These are phyloP conservation scores for Bacillus rossius DNA, from an alignment of 1,140 invertebrate genomes.

Conservation along the genomic window DNA sequence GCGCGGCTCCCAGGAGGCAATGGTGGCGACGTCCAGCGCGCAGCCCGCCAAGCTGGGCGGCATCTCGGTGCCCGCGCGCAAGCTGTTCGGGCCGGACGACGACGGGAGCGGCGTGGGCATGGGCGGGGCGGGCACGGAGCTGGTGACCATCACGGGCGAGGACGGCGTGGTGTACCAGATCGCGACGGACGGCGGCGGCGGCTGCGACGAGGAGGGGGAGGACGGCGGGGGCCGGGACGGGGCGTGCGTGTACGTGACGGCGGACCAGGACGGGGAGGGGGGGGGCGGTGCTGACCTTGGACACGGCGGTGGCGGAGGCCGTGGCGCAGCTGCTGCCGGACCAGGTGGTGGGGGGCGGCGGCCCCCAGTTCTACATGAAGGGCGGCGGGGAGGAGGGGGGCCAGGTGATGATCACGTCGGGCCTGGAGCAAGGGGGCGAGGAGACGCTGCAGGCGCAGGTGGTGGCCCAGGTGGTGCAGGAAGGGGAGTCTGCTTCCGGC, in stretches of 20 bases:
- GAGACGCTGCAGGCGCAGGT: slow-evolving; percentile 51
- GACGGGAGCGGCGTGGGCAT: slow-evolving; percentile 24
- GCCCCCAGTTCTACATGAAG: slow-evolving; percentile 49
- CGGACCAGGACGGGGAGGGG: slow-evolving; percentile 55
- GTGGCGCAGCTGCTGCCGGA: slow-evolving; percentile 44
- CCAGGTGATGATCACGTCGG: slow-evolving; percentile 23
- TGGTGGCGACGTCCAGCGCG: neutral
- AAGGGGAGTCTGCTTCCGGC: slow-evolving; percentile 64
- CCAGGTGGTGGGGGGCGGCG: slow-evolving; percentile 34
- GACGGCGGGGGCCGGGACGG: slow-evolving; percentile 1
- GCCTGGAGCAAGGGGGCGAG: slow-evolving; percentile 12
- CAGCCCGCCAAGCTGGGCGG: slow-evolving; percentile 1
- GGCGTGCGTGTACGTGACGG: slow-evolving; percentile 63
- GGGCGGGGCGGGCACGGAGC: slow-evolving; percentile 35
- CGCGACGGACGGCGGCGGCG: slow-evolving; percentile 2
- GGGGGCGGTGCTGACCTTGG: slow-evolving; percentile 53
- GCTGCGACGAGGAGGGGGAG: slow-evolving; percentile 5
- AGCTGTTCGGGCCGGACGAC: slow-evolving; percentile 3
- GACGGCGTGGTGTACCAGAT: slow-evolving; percentile 54
- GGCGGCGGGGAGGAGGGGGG: slow-evolving; percentile 47
- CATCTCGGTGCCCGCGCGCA: slow-evolving; percentile 8
- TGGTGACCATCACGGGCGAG: slow-evolving; percentile 48
- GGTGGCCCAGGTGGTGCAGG: slow-evolving; percentile 75
- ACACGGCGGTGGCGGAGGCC: slow-evolving; percentile 54
- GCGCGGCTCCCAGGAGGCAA: neutral